Percentiles rank a stretch among this genome's conserved stretches.
Conservation (phyloP, 2,888 invertebrate species). For the Nipponacmea schrenckii region DNA sequence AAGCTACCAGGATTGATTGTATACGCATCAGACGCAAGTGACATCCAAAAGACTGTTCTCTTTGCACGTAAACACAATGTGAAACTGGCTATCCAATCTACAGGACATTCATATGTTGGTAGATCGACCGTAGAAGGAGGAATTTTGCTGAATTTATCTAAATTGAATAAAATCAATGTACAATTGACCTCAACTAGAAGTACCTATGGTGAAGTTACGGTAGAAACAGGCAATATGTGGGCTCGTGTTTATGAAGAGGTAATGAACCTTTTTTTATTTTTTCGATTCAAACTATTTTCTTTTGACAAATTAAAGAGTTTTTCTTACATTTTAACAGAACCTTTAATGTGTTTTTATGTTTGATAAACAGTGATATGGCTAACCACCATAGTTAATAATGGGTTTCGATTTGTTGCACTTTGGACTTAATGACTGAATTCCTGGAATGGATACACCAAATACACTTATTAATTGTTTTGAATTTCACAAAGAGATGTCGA, state of each 20-base stretch:
- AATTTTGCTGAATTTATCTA: neutral
- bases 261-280: neutral
- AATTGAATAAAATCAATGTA: neutral
- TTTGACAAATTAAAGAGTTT: no score
- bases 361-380: no score
- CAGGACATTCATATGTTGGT: neutral
- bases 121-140: neutral
- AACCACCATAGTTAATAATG: no score
- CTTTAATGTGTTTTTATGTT: no score
- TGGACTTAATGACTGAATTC: no score
- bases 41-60: constrained; percentile 32
- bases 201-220: neutral
- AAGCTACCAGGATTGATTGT: constrained; percentile 27
- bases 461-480: no score
- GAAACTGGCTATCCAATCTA: neutral
- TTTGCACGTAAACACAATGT: neutral
- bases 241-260: neutral
- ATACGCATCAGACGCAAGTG: constrained; percentile 21
- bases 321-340: no score
- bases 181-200: neutral
- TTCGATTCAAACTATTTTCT: no score
- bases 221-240: neutral
- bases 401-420: no score
- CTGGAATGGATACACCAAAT: no score
- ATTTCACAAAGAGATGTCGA: no score